Base-by-base conservation (phyloP, 2,797 vertebrate species). In the Geotrypetes seraphini region DNA sequence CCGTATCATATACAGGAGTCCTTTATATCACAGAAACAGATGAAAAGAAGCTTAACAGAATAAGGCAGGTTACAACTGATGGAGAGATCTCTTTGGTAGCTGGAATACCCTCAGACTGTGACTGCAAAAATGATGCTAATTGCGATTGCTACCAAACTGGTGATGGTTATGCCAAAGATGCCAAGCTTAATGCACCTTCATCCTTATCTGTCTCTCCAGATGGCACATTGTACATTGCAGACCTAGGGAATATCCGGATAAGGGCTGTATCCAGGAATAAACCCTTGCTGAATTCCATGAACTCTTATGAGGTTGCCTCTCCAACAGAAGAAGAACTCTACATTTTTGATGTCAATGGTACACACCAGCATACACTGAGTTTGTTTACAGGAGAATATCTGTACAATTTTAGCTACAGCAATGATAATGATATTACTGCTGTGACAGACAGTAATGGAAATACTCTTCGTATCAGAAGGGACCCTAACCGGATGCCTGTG, bases 141-240 rank as follows among this genome's bases (percentile, higher is more conserved):
- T 99, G 96, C n/a, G 93, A 98, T 78, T 99, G 96, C 33, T 99
- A 97, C 60, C 90, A 93, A 60, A 86, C 75, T 2, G 96, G 94
- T 3, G 96, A 97, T 1, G 95, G 96, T 36, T 98, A 96, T 4
- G 95, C 95, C 63, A 98, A 98, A 60, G 96, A 99, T 4, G 90
- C 95, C 27, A 87, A 90, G 52, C 88, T 99, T 32, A 97, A 88
- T 4, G 87, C 83, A 1, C 96, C 96, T 0, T 98, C 95, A 21
- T 98, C 96, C 13, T 73, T 99, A 17, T 90, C 92, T 3, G 88
- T 86, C 10, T 91, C 90, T 38, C 96, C 96, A 0, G 95, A 98
- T 25, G 93, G 92, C 12, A 93, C 91, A 0, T 73, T 99, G 7
- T 98, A 95, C 18, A 84, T 98, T 25, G 96, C 96, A 0, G 96